Base-by-base conservation (phyloP, 2,888 invertebrate genomes). In the Tetheella fluctuosa region DNA sequence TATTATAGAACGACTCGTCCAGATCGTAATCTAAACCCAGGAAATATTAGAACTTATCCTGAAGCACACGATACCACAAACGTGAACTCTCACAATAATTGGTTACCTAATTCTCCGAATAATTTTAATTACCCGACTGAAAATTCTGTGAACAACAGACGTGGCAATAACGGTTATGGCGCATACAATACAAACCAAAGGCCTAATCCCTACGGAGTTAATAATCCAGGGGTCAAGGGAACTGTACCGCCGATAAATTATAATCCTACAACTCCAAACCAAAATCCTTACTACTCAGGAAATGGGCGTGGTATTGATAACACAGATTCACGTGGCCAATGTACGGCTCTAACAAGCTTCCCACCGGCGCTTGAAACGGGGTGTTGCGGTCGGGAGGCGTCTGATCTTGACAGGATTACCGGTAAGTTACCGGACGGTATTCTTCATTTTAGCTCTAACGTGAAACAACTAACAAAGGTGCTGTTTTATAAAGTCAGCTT, bases 331-430 rank as follows among this genome's bases (percentile, higher is more conserved):
- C 69, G 48, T 59, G 74, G 73, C 28, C 83, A 85, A 68, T 90
- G 90, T 64, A 64, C 78, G 28, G 60, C 62, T 12, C 63, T 80
- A 79, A 80, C 83, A 63, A 86, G 79, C 70, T 77, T 81, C 30
- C 86, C 88, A 3, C 89, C 90, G 2, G 77, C 80, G 55, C 85
- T 88, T 53, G 71, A 81, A 63, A 75, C 85, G 54, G 86, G 83
- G 60, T 91, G 91, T 73, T 91, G 91, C 64, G 91, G 91, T 34
- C 76, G 74, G 28, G 90, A 91, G 65, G 83, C 81, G 61, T 77
- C 86, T 65, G 84, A 84, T 58, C 63, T 73, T 59, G 81, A 85
- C 66, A 86, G 80, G 69, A 83, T 86, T 73, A 80, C 79, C 59
- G 89, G 91, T 89, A 82, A 77, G 79, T 69, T 70, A 34, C 62